Conservation (phyloP, 2,113 vertebrate species). For the Dipodomys ordii region DNA sequence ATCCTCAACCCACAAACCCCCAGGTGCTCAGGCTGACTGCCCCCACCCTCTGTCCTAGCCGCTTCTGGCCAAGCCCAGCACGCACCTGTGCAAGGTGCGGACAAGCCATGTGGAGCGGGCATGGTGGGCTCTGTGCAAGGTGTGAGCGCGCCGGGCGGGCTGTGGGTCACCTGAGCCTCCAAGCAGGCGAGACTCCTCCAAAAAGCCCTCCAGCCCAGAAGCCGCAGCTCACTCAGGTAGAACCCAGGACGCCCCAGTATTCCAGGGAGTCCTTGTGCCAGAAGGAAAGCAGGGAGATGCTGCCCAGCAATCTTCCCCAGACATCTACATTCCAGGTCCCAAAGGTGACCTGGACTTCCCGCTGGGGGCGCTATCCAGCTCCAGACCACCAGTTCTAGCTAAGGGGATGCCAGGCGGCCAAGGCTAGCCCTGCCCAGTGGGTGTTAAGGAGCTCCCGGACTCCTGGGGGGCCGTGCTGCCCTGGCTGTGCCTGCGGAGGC, state of each 20-base stretch:
- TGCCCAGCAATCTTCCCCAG: neutral
- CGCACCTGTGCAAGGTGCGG: accelerated
- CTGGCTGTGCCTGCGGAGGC: too few relatives aligned
- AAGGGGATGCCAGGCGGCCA: accelerated
- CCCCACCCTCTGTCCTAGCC: too few relatives aligned
- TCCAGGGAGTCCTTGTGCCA: accelerated
- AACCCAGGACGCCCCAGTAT: too few relatives aligned
- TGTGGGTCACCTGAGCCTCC: too few relatives aligned
- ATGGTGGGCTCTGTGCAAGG: too few relatives aligned
- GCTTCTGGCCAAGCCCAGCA: too few relatives aligned
- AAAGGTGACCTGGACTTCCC: too few relatives aligned
- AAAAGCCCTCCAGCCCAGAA: neutral
- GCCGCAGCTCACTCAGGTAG: neutral
- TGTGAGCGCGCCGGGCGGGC: too few relatives aligned
- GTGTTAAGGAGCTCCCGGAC: neutral
- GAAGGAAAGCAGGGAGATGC: neutral
- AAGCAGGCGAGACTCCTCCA: neutral
- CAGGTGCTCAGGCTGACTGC: too few relatives aligned
- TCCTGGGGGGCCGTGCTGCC: neutral
- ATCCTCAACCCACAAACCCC: too few relatives aligned
- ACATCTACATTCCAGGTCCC: neutral
- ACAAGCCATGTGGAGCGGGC: neutral
- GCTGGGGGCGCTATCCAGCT: neutral
- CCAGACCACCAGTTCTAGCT: neutral
- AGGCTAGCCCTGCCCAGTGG: accelerated